Percentiles rank a stretch among this genome's conserved stretches.
Conservation (phyloP, 2,113 vertebrate species). For the Lepus europaeus region DNA sequence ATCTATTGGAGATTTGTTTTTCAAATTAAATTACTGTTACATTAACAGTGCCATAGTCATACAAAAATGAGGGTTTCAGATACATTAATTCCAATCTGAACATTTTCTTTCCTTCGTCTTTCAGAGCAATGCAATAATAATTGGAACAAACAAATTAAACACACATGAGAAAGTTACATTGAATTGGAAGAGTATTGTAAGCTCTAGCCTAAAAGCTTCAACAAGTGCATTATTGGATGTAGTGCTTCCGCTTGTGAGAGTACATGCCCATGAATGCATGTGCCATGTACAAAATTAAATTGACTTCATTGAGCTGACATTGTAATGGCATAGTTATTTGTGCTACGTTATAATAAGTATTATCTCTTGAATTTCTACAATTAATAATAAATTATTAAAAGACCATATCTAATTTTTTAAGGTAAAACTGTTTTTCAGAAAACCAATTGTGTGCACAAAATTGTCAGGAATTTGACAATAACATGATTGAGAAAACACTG, state of each 20-base stretch:
- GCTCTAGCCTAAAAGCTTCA: conserved; percentile 36
- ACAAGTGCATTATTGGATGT: background rate
- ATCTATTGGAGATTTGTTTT: conserved; percentile 74
- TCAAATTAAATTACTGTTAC: conserved; percentile 81
- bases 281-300: background rate
- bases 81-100: conserved; percentile 65
- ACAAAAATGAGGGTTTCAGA: conserved; percentile 62
- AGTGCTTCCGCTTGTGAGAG: background rate
- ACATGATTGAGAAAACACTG: background rate
- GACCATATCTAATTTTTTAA: background rate
- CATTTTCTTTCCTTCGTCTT: conserved; percentile 54
- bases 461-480: background rate
- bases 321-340: conserved; percentile 23
- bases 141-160: conserved; percentile 57
- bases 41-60: conserved; percentile 70
- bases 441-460: background rate
- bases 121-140: conserved; percentile 55
- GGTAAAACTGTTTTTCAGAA: background rate
- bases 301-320: background rate
- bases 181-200: background rate
- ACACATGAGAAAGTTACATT: conserved; percentile 47
- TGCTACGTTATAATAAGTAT: background rate
- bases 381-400: background rate
- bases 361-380: background rate
- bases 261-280: background rate